Base-by-base conservation (phyloP, 1,140 invertebrate species). In the Idris sp. region DNA sequence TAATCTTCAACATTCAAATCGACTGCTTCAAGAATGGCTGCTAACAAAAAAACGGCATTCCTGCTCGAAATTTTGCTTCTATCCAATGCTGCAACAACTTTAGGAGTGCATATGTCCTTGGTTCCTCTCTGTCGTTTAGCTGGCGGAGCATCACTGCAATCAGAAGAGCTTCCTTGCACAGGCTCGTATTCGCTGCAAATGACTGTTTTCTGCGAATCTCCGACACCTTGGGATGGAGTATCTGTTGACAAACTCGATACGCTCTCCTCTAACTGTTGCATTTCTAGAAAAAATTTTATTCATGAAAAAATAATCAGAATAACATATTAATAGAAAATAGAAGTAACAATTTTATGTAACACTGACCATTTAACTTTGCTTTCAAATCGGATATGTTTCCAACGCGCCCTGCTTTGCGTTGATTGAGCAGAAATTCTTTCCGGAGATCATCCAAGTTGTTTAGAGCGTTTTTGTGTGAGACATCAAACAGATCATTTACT, bases 51-150 rank as follows among this genome's bases (percentile, higher is more conserved):
- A 44, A 19, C 56, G 1, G 56, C 56, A 59, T 48, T 48, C 43
- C 56, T 59, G 33, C 41, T 59, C 31, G 56, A 59, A 46, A 22
- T 59, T 59, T 10, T 46, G 22, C 41, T 48, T 48, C 15, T 46
- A 22, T 44, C 30, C 41, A 44, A 58, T 10, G 53, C 40, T 44
- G 18, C 35, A 26, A 54, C 35, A 9, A 58, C 38, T 58, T 58
- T 58, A 13, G 53, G 38, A 41, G 40, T 58, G 10, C 18, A 28
- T 26, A 64, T 64, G 8, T 64, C 48, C 19, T 53, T 64, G n/a
- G 10, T 64, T 33, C 48, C 48, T 64, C 19, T 64, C 5, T 31
- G 35, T 19, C 8, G 26, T 41, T 62, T 62, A 5, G 46, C 46
- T 61, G 9, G 56, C 15, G 25, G 43, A 44, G 9, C 8, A 9